phyloP scores from a whole-genome alignment of 2,113 vertebrate genomes.

The Capreolus pygargus region DNA sequence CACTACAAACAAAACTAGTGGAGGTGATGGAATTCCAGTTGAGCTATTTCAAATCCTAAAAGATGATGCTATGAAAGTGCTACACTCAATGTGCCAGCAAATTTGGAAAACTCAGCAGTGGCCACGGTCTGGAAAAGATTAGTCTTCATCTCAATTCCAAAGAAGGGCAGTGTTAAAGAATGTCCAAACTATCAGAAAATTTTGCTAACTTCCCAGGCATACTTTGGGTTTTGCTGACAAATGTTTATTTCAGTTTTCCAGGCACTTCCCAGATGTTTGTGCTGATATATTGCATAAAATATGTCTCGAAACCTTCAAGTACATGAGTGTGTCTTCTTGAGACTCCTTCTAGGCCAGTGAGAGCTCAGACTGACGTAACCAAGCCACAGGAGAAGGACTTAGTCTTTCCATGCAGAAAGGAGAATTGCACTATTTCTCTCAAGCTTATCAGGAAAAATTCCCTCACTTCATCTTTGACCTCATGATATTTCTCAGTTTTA shows the following conservation, averaged over 20 bases:
- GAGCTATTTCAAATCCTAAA: background rate
- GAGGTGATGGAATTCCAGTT: background rate
- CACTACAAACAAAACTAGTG: background rate
- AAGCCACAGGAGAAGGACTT: background rate
- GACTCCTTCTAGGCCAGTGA: background rate
- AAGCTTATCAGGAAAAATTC: background rate
- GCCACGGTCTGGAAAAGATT: background rate
- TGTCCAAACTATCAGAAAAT: background rate
- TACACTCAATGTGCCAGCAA: background rate
- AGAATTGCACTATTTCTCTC: background rate
- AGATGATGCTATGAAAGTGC: background rate
- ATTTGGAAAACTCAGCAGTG: background rate
- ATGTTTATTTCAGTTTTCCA: background rate
- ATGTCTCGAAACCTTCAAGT: background rate
- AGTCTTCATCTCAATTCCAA: background rate
- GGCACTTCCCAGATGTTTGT: background rate
- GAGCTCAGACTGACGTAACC: background rate
- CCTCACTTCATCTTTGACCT: background rate
- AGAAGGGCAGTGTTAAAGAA: background rate
- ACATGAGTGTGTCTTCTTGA: background rate
- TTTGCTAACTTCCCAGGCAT: background rate
- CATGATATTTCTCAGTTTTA: conserved; percentile 8
- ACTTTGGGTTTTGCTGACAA: background rate
- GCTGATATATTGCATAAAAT: background rate
- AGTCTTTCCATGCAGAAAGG: background rate